Evolutionary conservation across 2,113 vertebrate genomes (phyloP), one percentile per base, ranked within the genome.

Genomic region (Lasiurus cinereus): DNA sequence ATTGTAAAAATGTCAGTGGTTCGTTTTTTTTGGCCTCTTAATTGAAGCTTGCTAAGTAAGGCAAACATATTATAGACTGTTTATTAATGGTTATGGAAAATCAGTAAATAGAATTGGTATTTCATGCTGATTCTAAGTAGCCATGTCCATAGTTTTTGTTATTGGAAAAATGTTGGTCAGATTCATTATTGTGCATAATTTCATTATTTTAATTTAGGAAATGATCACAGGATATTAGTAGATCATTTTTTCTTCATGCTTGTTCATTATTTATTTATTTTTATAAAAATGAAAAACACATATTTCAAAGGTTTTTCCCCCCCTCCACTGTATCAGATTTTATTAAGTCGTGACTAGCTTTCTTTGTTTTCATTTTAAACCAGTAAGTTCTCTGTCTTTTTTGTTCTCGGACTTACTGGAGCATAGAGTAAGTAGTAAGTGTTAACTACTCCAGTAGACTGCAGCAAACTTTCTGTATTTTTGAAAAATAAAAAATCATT

Each of bases 1-100:
- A 93, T 94, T 93, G 85, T 94, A 94, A 95, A 97, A 97, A 43
- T 88, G 90, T 84, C 84, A 85, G 72, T 82, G 72, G n/a, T 92
- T 95, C 18, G 33, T 83, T 94, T 69, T 69, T 52, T 95, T 83
- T 76, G 87, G 90, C 19, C 14, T 93, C 43, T 88, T 7, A 19
- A 5, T 82, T 88, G 69, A 96, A 78, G 43, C 21, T 77, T 83
- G 59, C n/a, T 46, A 19, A 78, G 31, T 46, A 24, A 78, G 31
- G 56, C 27, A 94, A 91, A 67, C 11, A 66, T 80, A 50, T 62
- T 66, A 9, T 92, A 56, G 66, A 62, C n/a, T 89, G n/a, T 80
- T 76, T 93, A 67, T 93, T 74, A 69, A 15, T 54, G 31, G 24
- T 77, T 90, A 50, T 79, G 46, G 46, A 66, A 83, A 73, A 64